phyloP scores from a whole-genome alignment of 2,888 invertebrate species.

The Prenolepis imparis region DNA sequence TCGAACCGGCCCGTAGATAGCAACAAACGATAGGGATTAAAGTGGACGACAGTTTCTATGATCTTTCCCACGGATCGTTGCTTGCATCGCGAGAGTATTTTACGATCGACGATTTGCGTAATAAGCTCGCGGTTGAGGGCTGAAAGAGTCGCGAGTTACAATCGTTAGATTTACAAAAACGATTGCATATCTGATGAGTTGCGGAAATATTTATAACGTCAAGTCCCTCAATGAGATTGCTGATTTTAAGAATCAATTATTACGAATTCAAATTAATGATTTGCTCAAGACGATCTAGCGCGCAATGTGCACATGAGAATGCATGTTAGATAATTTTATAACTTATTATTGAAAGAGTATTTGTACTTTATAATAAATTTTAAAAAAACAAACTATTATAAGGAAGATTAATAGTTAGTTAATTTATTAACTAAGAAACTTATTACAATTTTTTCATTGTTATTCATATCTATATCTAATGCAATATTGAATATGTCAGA shows the following conservation, averaged over 20 bases:
- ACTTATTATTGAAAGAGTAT: neutral
- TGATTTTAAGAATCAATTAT: neutral
- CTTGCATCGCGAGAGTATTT: constrained; percentile 15
- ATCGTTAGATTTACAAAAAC: neutral
- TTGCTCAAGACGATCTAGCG: neutral
- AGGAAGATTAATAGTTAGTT: neutral
- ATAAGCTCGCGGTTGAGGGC: neutral
- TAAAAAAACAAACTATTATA: neutral
- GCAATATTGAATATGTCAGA: neutral
- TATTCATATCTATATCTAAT: neutral
- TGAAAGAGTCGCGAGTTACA: neutral
- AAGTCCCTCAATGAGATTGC: neutral
- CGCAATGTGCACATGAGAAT: neutral
- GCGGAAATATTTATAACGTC: neutral
- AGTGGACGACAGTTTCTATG: constrained; percentile 42
- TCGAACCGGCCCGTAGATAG: constrained; percentile 24
- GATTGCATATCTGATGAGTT: neutral
- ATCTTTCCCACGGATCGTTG: constrained; percentile 51
- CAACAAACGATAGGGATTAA: constrained; percentile 50
- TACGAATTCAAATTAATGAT: constrained; percentile 14
- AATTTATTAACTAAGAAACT: neutral
- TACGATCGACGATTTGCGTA: constrained; percentile 16
- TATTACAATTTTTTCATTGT: neutral
- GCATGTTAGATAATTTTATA: neutral
- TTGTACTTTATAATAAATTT: neutral